These are phyloP conservation scores for Neomonachus schauinslandi DNA, from an alignment of 2,113 vertebrate species.

Conservation along the genomic window DNA sequence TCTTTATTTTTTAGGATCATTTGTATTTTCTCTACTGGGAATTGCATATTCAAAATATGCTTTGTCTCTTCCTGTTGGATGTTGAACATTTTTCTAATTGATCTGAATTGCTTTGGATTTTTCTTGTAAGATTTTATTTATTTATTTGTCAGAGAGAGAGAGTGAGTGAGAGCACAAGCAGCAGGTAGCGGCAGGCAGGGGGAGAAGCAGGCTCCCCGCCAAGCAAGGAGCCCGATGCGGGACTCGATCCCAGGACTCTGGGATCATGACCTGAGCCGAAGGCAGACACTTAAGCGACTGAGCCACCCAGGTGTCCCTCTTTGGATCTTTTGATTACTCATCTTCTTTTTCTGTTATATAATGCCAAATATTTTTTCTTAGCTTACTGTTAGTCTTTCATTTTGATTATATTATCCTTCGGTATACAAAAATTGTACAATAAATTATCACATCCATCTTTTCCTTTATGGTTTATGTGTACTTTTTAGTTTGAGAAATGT, in stretches of 20 bases:
- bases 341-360: neutral
- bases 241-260: too few relatives aligned
- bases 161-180: too few relatives aligned
- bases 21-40: neutral
- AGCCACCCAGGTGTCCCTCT: neutral
- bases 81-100: neutral
- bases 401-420: neutral
- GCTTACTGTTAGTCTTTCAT: neutral
- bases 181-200: too few relatives aligned
- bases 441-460: neutral
- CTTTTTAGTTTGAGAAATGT: neutral
- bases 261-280: too few relatives aligned
- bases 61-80: neutral
- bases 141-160: too few relatives aligned
- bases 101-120: neutral
- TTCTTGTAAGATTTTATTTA: neutral
- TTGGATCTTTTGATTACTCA: slow-evolving; percentile 1
- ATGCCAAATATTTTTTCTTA: neutral
- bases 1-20: neutral
- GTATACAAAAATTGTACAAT: neutral
- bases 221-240: too few relatives aligned
- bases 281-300: too few relatives aligned
- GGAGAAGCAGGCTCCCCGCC: too few relatives aligned
- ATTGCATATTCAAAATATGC: neutral
- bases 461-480: neutral